Percentiles rank a stretch among this genome's conserved stretches.
These are phyloP conservation scores for Lampropteryx suffumata DNA, from an alignment of 2,888 invertebrate species.

Conservation along the genomic window DNA sequence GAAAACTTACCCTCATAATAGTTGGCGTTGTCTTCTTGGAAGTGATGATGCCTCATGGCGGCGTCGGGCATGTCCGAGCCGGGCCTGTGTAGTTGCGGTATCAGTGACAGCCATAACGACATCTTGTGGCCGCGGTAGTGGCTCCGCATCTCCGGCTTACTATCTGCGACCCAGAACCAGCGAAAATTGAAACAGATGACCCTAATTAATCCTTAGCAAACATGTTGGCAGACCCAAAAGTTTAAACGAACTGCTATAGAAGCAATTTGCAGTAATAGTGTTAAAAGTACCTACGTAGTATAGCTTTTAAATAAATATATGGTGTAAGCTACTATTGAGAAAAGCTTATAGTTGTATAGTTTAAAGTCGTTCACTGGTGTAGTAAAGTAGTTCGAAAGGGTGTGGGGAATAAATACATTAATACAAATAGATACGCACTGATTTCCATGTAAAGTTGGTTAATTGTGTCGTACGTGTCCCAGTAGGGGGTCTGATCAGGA, in stretches of 20 bases:
- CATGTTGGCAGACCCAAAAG: slow-evolving; percentile 48
- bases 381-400: slow-evolving; percentile 20
- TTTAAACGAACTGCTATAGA: slow-evolving; percentile 45
- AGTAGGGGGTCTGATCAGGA: slow-evolving; percentile 86
- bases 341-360: slow-evolving; percentile 18
- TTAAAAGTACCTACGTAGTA: slow-evolving; percentile 15
- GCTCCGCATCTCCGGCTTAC: slow-evolving; percentile 90
- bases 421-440: slow-evolving; percentile 76
- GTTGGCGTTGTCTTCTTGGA: slow-evolving; percentile 90
- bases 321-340: no score
- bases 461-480: slow-evolving; percentile 95
- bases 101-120: slow-evolving; percentile 95
- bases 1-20: slow-evolving; percentile 88
- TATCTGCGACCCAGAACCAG: slow-evolving; percentile 70
- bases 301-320: slow-evolving; percentile 23
- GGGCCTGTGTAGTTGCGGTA: slow-evolving; percentile 94
- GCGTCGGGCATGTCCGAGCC: slow-evolving; percentile 89
- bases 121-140: slow-evolving; percentile 97
- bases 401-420: slow-evolving; percentile 23
- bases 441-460: slow-evolving; percentile 94
- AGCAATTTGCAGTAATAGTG: slow-evolving; percentile 27
- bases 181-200: slow-evolving; percentile 57
- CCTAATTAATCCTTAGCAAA: slow-evolving; percentile 40
- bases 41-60: slow-evolving; percentile 94
- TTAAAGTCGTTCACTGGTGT: slow-evolving; percentile 20